Base-by-base conservation (phyloP, 2,113 vertebrate genomes). In the Rafetus swinhoei region DNA sequence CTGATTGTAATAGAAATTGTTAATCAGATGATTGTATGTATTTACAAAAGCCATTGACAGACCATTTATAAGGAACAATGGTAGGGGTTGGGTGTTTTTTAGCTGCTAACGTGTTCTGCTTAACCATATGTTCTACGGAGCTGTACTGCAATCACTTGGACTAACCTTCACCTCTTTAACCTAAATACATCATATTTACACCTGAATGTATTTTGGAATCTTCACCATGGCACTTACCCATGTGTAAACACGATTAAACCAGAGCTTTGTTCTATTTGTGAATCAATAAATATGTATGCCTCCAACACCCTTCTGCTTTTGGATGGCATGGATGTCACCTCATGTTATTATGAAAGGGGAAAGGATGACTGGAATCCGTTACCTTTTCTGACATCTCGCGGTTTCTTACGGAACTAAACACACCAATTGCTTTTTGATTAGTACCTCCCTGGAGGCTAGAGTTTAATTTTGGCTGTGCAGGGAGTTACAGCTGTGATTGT, bases 241-340 rank as follows among this genome's bases (percentile, higher is more conserved):
- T 25, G 69, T 65, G 45, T 90, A 94, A 95, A 92, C 93, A 88
- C 81, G 92, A 90, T 53, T 95, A 53, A 60, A 53, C 45, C 79
- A 74, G 84, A 94, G 84, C 69, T 94, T 35, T 84, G 57, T 90
- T 92, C 84, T 45, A 82, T 89, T 91, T 95, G 90, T 56, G 82
- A 90, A 69, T 87, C 88, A 92, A 96, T 82, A 92, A 94, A 95
- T 93, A 89, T 24, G 24, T 45, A 89, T 50, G 53, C 59, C 59
- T 92, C 80, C 79, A n/a, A 82, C 90, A 85, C 6, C 92, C 94
- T 89, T 91, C 77, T 57, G 69, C 9, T 76, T 24, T 88, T 84
- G 91, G 94, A 81, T 89, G 89, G 89, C 60, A 90, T 29, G 92
- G 19, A 39, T 84, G 69, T 45, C 74, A 77, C 35, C 45, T 77